A percentile compares a stretch with the other conserved stretches of the same genome.
Evolutionary conservation across 2,888 invertebrate genomes (phyloP).

Genomic region (Nemotelus nigrinus): DNA sequence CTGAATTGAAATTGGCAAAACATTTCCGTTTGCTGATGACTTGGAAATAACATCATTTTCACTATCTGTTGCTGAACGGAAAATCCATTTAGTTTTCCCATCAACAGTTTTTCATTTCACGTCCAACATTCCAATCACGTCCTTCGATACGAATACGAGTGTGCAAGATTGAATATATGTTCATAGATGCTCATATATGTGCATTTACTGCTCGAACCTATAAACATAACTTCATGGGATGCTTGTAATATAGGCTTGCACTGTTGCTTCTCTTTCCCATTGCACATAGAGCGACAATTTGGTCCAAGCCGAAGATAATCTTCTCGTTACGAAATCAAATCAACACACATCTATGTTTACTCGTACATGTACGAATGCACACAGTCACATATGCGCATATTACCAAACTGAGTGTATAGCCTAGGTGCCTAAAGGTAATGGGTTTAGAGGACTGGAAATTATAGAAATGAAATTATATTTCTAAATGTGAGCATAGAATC

Average conservation of each 20-base stretch:
- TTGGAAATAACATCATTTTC: slow-evolving; percentile 39
- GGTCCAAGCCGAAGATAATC: no score
- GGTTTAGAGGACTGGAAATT: no score
- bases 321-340: no score
- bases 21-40: slow-evolving; percentile 17
- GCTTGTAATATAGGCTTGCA: not conserved
- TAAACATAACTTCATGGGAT: no score
- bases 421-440: no score
- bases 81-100: slow-evolving; percentile 39
- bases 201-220: not conserved
- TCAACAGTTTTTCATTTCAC: slow-evolving; percentile 30
- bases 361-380: no score
- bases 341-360: no score
- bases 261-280: slow-evolving; percentile 14
- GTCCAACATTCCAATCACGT: not conserved
- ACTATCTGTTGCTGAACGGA: slow-evolving; percentile 39
- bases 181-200: not conserved
- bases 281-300: not conserved
- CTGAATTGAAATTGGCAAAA: not conserved
- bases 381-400: no score
- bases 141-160: not conserved
- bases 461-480: no score
- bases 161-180: not conserved
- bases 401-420: no score
- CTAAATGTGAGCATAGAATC: no score